Conservation (phyloP, 2,888 invertebrate genomes). For the Apotomis turbidana region DNA sequence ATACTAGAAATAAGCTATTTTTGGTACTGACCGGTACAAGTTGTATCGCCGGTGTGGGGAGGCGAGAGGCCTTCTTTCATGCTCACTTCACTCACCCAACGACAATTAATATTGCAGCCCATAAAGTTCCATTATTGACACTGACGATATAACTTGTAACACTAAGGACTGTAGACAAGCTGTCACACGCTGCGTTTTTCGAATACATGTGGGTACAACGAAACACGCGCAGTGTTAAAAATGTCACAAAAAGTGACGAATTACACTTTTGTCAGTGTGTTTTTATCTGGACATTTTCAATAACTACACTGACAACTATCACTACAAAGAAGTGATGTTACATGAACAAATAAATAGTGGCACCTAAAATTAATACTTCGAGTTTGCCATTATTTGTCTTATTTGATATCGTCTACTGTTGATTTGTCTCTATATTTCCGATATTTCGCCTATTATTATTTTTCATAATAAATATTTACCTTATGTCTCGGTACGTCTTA, state of each 20-base stretch:
- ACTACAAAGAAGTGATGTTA: no score
- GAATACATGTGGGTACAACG: no score
- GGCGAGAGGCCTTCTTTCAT: constrained; percentile 34
- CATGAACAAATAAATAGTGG: no score
- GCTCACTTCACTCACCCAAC: constrained; percentile 30
- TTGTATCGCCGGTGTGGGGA: constrained; percentile 36
- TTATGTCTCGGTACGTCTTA: constrained; percentile 44
- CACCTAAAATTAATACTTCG: no score
- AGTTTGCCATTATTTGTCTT: no score
- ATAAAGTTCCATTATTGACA: constrained; percentile 32
- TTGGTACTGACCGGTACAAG: not conserved
- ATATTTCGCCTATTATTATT: not conserved
- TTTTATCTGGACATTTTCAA: no score
- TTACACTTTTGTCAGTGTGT: no score
- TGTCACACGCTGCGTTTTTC: no score
- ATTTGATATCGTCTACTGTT: not conserved
- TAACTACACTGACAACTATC: no score
- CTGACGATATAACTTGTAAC: constrained; percentile 28
- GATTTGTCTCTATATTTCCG: not conserved
- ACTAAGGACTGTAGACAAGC: not conserved
- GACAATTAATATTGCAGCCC: constrained; percentile 36
- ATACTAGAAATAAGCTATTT: not conserved
- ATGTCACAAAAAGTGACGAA: no score
- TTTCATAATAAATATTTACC: constrained; percentile 15
- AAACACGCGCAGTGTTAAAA: no score